Evolutionary conservation across 2,888 invertebrate species (phyloP), one percentile per base, ranked within the genome.

Genomic region (Ecliptopera silaceata): DNA sequence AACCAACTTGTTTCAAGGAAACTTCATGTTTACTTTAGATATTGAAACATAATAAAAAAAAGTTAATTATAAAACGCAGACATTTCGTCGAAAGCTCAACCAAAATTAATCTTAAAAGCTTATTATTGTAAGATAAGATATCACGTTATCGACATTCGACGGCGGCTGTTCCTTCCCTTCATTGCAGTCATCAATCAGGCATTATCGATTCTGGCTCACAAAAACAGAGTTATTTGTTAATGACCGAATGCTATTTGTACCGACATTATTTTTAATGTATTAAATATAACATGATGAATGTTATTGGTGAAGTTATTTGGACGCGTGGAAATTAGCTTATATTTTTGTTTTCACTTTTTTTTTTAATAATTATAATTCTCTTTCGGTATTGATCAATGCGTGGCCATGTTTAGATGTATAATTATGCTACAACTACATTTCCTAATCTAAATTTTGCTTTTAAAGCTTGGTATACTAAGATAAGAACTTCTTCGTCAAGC

Each of bases 151-250:
- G 47, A 43, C 50, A 55, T 49, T 46, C 46, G 61, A 39, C 44
- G 53, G 42, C 59, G 59, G 46, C 48, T 57, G 63, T 65, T 63
- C 43, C 45, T 45, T 18, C 54, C 42, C 44, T 57, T 55, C 48
- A 60, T 56, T 53, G 59, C 29, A 47, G 18, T 52, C 60, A 64
- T 66, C 60, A 64, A 64, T 66, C 63, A 66, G 32, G 45, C 65
- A 59, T 57, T 64, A 65, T 65, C 61, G 58, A 60, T 42, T 39
- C 49, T 13, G 43, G 29, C 15, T 36, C 51, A 59, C 50, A 58
- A 60, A 54, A 60, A 62, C 60, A n/a, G 39, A 56, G 56, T 47
- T 55, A 58, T 55, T 55, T 57, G 52, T 46, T 59, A 59, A 58
- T 56, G 48, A 55, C 45, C 43, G 8, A 49, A 11, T 29, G 22